Base-by-base conservation (phyloP, 1,140 invertebrate species). In the Trigoniulus corallinus region DNA sequence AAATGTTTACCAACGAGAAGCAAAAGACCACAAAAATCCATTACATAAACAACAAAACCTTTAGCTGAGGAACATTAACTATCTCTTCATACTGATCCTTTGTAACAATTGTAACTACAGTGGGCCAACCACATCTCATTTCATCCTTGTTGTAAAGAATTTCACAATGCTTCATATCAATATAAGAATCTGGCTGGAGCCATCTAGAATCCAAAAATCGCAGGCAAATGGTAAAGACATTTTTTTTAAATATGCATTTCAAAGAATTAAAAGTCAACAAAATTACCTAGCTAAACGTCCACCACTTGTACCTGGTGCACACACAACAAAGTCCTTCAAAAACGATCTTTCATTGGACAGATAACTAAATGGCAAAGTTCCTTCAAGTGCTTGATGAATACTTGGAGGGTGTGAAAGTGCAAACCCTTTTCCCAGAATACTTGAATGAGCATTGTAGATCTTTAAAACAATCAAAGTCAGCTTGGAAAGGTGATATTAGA, bases 321-420 rank as follows among this genome's bases (percentile, higher is more conserved):
- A 87, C 7, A 77, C 74, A 18, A 97, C 86, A 59, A 97, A 91
- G 65, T 98, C 92, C 43, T 84, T 79, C 15, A 97, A 76, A 64
- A 97, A 98, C 44, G 88, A 76, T n/a, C 86, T 76, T 62, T 95
- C 89, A 67, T 92, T 89, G 23, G 87, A 87, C 60, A 86, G 80
- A 54, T 65, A 69, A 53, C 65, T 67, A 67, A 84, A 84, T 37
- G 86, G 83, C 51, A 94, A 74, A 63, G 83, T 79, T 2, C 88
- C 89, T 62, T 93, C 88, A 40, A 95, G 70, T 27, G 89, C 86
- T 69, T 95, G 88, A 56, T 80, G 79, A 41, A 96, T 81, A 3
- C 81, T 83, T 7, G 91, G 84, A 4, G 84, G 76, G 34, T 85
- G 80, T 18, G 81, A 79, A 1, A 96, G 71, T n/a, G 88, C 85